Evolutionary conservation across 2,113 vertebrate species (phyloP).

Genomic region (Buteo buteo): DNA sequence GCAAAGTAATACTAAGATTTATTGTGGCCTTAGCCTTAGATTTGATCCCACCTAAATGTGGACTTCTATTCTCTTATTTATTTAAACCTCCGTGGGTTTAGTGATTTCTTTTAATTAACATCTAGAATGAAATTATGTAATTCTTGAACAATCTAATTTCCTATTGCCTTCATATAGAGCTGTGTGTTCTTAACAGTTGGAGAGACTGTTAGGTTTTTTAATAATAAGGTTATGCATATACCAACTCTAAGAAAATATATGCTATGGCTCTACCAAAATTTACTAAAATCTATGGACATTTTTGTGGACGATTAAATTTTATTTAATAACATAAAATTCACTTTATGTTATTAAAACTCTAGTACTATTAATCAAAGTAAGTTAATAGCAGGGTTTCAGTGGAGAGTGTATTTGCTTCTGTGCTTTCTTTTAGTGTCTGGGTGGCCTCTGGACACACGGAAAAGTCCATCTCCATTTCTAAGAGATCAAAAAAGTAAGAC

Average conservation of each 20-base stretch:
- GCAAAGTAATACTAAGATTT: neutral
- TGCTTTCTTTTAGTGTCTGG: neutral
- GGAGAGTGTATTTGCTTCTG: neutral
- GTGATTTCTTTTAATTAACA: slow-evolving; percentile 7
- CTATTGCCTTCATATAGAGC: neutral
- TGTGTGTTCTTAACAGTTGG: neutral
- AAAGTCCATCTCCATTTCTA: neutral
- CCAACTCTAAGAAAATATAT: neutral
- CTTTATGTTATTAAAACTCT: neutral
- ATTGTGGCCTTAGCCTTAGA: neutral
- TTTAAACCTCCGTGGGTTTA: neutral
- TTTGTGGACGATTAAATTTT: neutral
- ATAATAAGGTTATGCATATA: neutral
- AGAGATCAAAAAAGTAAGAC: neutral
- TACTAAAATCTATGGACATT: neutral
- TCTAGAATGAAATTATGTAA: neutral
- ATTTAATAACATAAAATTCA: neutral
- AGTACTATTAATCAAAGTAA: neutral
- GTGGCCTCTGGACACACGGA: neutral
- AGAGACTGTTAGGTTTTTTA: neutral
- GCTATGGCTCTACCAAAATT: neutral
- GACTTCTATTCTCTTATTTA: neutral
- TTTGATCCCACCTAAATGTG: neutral
- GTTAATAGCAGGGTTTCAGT: neutral
- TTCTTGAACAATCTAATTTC: neutral